A percentile compares a stretch with the other conserved stretches of the same genome.
These are phyloP conservation scores for Melanostoma scalare DNA, from an alignment of 2,888 invertebrate genomes.

Conservation along the genomic window DNA sequence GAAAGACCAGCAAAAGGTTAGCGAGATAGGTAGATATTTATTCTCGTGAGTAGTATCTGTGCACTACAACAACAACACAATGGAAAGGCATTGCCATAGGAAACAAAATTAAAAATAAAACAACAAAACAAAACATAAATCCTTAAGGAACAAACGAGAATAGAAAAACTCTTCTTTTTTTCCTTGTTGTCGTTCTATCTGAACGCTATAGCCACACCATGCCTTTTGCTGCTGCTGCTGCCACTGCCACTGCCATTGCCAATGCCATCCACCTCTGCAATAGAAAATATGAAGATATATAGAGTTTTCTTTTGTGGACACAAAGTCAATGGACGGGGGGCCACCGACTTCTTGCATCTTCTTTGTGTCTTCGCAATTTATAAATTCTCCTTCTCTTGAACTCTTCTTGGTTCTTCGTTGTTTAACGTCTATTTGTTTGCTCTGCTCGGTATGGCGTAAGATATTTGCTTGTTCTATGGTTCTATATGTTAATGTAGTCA, in stretches of 20 bases:
- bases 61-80: conserved; percentile 6
- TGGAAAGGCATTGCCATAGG: conserved; percentile 20
- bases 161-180: conserved; percentile 39
- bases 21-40: conserved; percentile 3
- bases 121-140: conserved; percentile 3
- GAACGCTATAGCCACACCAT: conserved; percentile 2
- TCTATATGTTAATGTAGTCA: conserved; percentile 48
- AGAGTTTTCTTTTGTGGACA: conserved; percentile 14
- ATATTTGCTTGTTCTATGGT: conserved; percentile 9
- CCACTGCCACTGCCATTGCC: conserved; percentile 29
- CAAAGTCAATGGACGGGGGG: conserved; percentile 65
- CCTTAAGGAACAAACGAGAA: conserved; percentile 23
- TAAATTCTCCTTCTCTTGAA: conserved; percentile 22
- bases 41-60: conserved; percentile 34
- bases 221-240: too few relatives aligned
- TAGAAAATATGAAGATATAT: conserved; percentile 49
- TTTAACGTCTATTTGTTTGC: conserved; percentile 20
- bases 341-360: conserved; percentile 49
- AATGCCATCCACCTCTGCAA: conserved; percentile 53
- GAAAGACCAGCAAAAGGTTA: not conserved
- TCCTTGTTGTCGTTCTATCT: not conserved
- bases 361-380: conserved; percentile 48
- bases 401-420: not conserved
- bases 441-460: conserved; percentile 22
- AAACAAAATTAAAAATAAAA: conserved; percentile 19